These are phyloP conservation scores for Cephus nigrinus DNA, from an alignment of 2,888 invertebrate genomes.

Conservation along the genomic window DNA sequence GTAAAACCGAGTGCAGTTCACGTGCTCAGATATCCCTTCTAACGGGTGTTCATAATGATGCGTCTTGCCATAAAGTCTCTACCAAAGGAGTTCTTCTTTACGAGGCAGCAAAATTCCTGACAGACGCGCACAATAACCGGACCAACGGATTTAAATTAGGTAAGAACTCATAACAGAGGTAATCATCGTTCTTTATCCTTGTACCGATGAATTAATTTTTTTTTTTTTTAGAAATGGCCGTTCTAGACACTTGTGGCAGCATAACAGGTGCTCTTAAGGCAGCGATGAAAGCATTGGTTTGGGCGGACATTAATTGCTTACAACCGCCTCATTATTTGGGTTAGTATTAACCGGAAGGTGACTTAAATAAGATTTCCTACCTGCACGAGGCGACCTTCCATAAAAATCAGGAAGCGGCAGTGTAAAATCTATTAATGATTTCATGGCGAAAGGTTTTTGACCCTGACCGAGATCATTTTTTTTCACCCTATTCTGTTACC, in stretches of 20 bases:
- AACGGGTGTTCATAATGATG: slow-evolving; percentile 55
- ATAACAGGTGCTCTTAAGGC: slow-evolving; percentile 59
- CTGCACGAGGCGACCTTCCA: background rate
- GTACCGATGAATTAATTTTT: background rate
- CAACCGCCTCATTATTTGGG: slow-evolving; percentile 63
- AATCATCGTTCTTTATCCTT: background rate
- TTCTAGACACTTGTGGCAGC: slow-evolving; percentile 64
- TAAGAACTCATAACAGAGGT: slow-evolving; percentile 25
- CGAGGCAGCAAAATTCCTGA: slow-evolving; percentile 54
- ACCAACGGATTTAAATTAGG: slow-evolving; percentile 57
- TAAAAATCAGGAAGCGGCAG: background rate
- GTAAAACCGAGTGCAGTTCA: slow-evolving; percentile 48
- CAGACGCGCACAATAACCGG: slow-evolving; percentile 53
- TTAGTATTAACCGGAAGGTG: slow-evolving; percentile 23
- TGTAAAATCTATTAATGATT: background rate
- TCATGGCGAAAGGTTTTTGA: background rate
- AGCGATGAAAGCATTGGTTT: slow-evolving; percentile 62
- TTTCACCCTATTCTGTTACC: background rate
- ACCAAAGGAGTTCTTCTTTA: slow-evolving; percentile 53
- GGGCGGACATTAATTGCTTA: slow-evolving; percentile 60
- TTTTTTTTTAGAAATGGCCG: slow-evolving; percentile 36
- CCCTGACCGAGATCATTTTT: background rate
- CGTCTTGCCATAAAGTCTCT: slow-evolving; percentile 50
- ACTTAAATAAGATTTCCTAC: background rate
- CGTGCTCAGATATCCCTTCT: slow-evolving; percentile 50